Evolutionary conservation across 2,113 vertebrate genomes (phyloP), one percentile per base, ranked within the genome.

Genomic region (Tragelaphus strepsiceros): DNA sequence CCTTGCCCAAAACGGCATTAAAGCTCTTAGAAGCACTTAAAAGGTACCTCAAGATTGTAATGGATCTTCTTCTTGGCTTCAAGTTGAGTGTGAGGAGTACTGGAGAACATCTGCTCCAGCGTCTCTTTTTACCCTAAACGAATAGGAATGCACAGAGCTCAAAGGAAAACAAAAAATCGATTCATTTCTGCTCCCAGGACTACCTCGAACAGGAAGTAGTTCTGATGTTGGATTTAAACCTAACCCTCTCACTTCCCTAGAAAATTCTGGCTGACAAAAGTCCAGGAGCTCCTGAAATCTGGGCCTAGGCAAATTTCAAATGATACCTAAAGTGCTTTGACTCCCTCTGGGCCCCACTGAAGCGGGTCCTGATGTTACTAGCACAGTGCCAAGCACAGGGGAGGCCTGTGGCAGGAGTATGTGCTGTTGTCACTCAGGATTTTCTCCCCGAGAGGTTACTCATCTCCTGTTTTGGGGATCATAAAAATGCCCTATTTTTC

Each of bases 401-500:
- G 1, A 74, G 14, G 46, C 39, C 35, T 10, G 2, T 8, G 22
- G 51, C 21, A 0, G 16, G 53, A 16, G n/a, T 67, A 43, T 9
- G 7, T 80, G 62, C 53, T 74, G 2, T 43, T 9, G 11, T 32
- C 21, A 2, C 58, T 83, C 4, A 10, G 14, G 39, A 24, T 39
- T 74, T 96, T 89, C 84, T 86, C 67, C 77, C 32, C 39, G 35
- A 71, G 11, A 91, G 46, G 3, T 62, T 62, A 7, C 84, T 39
- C 71, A 5, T 7, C 53, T n/a, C 7, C 53, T 54, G 6, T 35
- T 26, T 35, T 56, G n/a, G 54, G 26, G 46, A 78, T 96, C 64
- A 80, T 83, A 61, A 94, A 58, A 94, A 19, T 90, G 62, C 39
- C 26, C 26, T 92, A 2, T 80, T 84, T 93, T 84, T 56, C 19